A percentile compares a stretch with the other conserved stretches of the same genome.
Evolutionary conservation across 1,140 invertebrate species (phyloP).

Genomic region (Drosophila yakuba): DNA sequence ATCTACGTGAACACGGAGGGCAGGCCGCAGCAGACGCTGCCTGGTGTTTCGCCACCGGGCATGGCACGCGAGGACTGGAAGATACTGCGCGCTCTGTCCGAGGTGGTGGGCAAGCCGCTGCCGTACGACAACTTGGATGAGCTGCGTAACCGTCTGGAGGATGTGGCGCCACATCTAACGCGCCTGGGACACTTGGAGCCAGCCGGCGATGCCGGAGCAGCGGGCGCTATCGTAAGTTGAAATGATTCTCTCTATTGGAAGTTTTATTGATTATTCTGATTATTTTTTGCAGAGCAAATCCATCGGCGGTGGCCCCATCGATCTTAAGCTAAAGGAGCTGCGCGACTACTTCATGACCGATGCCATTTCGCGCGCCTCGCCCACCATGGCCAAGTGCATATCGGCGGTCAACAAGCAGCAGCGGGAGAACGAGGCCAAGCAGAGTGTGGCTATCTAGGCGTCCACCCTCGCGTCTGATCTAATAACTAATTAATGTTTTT

Average conservation of each 20-base stretch:
- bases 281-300: constrained; percentile 85
- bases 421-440: constrained; percentile 65
- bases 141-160: constrained; percentile 91
- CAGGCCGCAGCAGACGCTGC: constrained; percentile 95
- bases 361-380: constrained; percentile 96
- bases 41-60: constrained; percentile 97
- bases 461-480: constrained; percentile 35
- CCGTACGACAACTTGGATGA: constrained; percentile 96
- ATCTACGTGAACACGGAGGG: constrained; percentile 99
- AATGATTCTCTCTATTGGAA: not conserved
- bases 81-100: constrained; percentile 91
- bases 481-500: constrained; percentile 73
- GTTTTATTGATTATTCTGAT: not conserved
- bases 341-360: constrained; percentile 99
- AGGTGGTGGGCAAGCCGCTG: constrained; percentile 91
- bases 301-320: constrained; percentile 86
- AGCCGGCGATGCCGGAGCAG: constrained; percentile 91
- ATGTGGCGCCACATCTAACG: constrained; percentile 95
- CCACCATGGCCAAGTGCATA: constrained; percentile 99
- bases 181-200: constrained; percentile 93
- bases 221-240: constrained; percentile 88
- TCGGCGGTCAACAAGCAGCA: constrained; percentile 91
- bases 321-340: constrained; percentile 92
- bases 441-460: constrained; percentile 59
- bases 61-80: constrained; percentile 99